These are phyloP conservation scores for Actinia tenebrosa DNA, from an alignment of 64 coral and sea anemone genomes.

Conservation along the genomic window DNA sequence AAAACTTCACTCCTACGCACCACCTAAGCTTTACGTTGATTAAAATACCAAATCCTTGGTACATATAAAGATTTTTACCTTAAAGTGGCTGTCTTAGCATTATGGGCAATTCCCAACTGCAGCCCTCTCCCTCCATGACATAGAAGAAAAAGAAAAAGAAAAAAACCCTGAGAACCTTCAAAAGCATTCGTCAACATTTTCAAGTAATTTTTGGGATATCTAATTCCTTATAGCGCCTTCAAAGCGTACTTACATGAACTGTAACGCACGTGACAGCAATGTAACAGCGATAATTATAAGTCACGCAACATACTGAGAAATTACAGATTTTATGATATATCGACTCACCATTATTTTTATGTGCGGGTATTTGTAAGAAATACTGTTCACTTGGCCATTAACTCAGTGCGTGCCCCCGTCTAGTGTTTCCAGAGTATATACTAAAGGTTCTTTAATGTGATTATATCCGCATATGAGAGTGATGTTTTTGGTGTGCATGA, in stretches of 20 bases:
- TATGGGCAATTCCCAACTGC: neutral
- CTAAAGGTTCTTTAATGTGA: neutral
- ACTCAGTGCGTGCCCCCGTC: too few species aligned
- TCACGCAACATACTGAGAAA: neutral
- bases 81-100: neutral
- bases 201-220: neutral
- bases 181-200: neutral
- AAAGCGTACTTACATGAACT: neutral
- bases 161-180: neutral
- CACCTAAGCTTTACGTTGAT: too few species aligned
- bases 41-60: neutral
- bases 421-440: neutral
- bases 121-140: too few species aligned
- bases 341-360: too few species aligned
- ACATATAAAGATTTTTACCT: neutral
- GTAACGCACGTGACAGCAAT: neutral
- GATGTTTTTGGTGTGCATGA: neutral
- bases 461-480: neutral
- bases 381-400: too few species aligned
- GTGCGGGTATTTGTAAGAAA: too few species aligned
- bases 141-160: neutral
- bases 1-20: too few species aligned
- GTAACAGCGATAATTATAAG: neutral
- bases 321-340: too few species aligned
- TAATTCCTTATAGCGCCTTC: neutral